Evolutionary conservation across 2,797 vertebrate species (phyloP).

Genomic region (Spea hammondii): DNA sequence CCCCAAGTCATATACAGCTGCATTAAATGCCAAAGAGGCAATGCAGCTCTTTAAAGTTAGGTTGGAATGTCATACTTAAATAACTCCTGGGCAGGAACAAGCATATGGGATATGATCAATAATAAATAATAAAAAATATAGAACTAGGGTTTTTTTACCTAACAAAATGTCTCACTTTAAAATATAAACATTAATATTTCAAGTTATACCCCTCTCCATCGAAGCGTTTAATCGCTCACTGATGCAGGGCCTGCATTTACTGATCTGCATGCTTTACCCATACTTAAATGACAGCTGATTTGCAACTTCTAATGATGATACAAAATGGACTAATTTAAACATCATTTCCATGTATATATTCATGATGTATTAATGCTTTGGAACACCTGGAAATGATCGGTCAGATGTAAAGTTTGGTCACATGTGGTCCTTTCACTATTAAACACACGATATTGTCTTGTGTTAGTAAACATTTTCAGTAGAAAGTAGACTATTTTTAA

Average conservation of each 20-base stretch:
- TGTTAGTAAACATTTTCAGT: constrained; percentile 40
- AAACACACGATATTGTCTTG: constrained; percentile 14
- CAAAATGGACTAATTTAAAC: not conserved
- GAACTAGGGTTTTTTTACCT: too few relatives aligned
- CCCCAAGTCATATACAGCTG: too few relatives aligned
- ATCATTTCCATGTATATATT: not conserved
- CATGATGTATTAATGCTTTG: constrained; percentile 7
- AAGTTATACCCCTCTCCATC: not conserved
- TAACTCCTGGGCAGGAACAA: too few relatives aligned
- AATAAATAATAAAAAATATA: too few relatives aligned
- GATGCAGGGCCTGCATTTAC: too few relatives aligned
- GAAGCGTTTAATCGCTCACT: not conserved
- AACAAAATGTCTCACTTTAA: too few relatives aligned
- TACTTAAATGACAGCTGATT: not conserved
- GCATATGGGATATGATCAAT: too few relatives aligned
- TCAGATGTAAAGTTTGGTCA: constrained; percentile 2
- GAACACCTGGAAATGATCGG: constrained; percentile 29
- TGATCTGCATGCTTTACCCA: not conserved
- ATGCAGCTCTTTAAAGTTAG: too few relatives aligned
- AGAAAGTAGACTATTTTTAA: constrained; percentile 30
- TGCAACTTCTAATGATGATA: not conserved
- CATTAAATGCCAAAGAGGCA: too few relatives aligned
- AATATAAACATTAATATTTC: not conserved
- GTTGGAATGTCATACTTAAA: too few relatives aligned
- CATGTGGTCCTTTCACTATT: constrained; percentile 6